Percentiles rank a stretch among this genome's conserved stretches.
phyloP scores from a whole-genome alignment of 2,113 vertebrate species.

The Haplotaxodon microlepis region DNA sequence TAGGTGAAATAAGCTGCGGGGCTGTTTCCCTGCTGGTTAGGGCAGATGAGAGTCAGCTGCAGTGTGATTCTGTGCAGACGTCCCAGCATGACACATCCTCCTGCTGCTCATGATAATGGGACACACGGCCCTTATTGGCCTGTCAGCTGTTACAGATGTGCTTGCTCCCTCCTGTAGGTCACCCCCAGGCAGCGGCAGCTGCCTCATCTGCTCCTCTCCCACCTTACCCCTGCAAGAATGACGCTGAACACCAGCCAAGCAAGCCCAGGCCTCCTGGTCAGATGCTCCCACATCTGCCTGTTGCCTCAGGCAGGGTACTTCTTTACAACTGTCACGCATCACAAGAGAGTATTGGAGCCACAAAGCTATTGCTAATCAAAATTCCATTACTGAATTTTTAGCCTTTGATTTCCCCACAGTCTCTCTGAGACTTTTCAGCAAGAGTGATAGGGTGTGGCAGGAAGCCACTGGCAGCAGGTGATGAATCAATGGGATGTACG shows the following conservation, averaged over 20 bases:
- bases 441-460: slow-evolving; percentile 55
- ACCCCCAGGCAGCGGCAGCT: slow-evolving; percentile 45
- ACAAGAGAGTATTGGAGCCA: not conserved
- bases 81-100: not conserved
- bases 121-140: slow-evolving; percentile 38
- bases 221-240: not conserved
- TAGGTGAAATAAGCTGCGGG: not conserved
- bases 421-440: slow-evolving; percentile 58
- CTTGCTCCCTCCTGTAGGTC: slow-evolving; percentile 41
- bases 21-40: not conserved
- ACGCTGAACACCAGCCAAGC: not conserved
- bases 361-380: slow-evolving; percentile 40
- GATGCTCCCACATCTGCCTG: not conserved
- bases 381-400: slow-evolving; percentile 18
- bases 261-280: not conserved
- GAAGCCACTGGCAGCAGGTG: slow-evolving; percentile 60
- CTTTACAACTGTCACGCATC: slow-evolving; percentile 11
- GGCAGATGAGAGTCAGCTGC: not conserved
- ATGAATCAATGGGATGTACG: slow-evolving; percentile 70
- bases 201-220: not conserved
- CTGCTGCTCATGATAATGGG: slow-evolving; percentile 47
- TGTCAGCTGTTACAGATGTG: slow-evolving; percentile 60
- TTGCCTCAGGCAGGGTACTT: not conserved
- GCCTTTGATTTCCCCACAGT: slow-evolving; percentile 42
- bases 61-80: not conserved